Percentiles rank a stretch among this genome's conserved stretches.
phyloP scores from a whole-genome alignment of 1,140 invertebrate genomes.

The Drosophila persimilis region DNA sequence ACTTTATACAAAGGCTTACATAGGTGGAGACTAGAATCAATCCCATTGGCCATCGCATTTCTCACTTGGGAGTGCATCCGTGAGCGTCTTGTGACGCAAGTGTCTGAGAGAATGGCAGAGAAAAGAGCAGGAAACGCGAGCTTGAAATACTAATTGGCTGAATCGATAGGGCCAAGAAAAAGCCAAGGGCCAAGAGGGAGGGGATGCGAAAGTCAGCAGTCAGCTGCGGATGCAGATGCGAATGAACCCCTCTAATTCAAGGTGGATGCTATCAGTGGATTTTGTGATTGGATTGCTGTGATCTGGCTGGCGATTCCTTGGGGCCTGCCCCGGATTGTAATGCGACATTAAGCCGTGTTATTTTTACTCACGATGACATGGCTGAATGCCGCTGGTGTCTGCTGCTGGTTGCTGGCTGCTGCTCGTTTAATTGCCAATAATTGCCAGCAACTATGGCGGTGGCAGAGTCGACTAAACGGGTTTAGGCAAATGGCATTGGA shows the following conservation, averaged over 20 bases:
- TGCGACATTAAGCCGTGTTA: conserved; percentile 56
- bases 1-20: too few species aligned
- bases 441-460: conserved; percentile 35
- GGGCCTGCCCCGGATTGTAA: conserved; percentile 18
- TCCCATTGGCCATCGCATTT: conserved; percentile 33
- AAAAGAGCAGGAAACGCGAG: conserved; percentile 5
- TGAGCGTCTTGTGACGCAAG: conserved; percentile 50
- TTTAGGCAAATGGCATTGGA: conserved; percentile 57
- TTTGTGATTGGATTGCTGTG: conserved; percentile 32
- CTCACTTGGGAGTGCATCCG: conserved; percentile 37
- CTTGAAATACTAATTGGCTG: conserved; percentile 61
- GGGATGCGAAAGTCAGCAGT: too few species aligned
- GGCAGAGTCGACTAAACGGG: conserved; percentile 47
- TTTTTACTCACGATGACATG: conserved; percentile 68
- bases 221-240: too few species aligned
- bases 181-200: conserved; percentile 10
- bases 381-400: conserved; percentile 46
- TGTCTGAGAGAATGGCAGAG: conserved; percentile 6
- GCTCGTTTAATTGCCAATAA: conserved; percentile 70
- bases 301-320: conserved; percentile 9
- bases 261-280: background rate
- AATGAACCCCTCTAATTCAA: too few species aligned
- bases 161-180: conserved; percentile 54
- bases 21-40: background rate
- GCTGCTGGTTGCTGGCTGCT: conserved; percentile 18